These are phyloP conservation scores for Cacatua alba DNA, from an alignment of 2,113 vertebrate genomes.

Conservation along the genomic window DNA sequence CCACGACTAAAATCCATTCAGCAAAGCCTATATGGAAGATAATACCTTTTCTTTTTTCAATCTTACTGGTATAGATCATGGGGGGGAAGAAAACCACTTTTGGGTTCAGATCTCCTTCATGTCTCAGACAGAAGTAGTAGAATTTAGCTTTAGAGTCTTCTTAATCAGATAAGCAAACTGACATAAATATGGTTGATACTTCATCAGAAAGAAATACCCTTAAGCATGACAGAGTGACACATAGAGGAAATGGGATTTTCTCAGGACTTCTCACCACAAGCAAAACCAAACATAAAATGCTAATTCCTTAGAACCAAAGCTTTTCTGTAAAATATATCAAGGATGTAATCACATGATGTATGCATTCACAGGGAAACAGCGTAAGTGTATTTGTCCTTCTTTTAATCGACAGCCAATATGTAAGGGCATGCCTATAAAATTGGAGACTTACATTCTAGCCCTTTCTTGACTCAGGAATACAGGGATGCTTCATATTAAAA, in stretches of 20 bases:
- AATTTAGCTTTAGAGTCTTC: background rate
- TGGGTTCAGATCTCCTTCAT: background rate
- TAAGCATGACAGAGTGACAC: background rate
- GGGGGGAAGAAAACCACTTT: accelerated
- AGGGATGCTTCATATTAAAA: background rate
- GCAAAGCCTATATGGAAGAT: background rate
- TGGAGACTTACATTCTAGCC: background rate
- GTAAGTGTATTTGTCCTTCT: background rate
- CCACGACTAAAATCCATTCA: background rate
- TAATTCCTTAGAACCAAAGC: background rate
- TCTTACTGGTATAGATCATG: accelerated
- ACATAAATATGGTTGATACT: background rate
- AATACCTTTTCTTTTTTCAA: accelerated
- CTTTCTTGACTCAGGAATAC: background rate
- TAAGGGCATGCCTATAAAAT: background rate
- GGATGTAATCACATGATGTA: background rate
- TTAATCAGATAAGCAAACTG: background rate
- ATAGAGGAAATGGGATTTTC: background rate
- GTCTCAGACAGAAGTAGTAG: background rate
- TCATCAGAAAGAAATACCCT: background rate
- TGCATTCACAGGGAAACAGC: background rate
- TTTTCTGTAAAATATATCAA: background rate
- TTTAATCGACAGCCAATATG: background rate
- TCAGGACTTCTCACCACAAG: background rate
- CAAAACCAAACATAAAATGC: background rate